Percentiles rank a stretch among this genome's conserved stretches.
phyloP scores from a whole-genome alignment of 2,113 vertebrate genomes.

The Euleptes europaea region DNA sequence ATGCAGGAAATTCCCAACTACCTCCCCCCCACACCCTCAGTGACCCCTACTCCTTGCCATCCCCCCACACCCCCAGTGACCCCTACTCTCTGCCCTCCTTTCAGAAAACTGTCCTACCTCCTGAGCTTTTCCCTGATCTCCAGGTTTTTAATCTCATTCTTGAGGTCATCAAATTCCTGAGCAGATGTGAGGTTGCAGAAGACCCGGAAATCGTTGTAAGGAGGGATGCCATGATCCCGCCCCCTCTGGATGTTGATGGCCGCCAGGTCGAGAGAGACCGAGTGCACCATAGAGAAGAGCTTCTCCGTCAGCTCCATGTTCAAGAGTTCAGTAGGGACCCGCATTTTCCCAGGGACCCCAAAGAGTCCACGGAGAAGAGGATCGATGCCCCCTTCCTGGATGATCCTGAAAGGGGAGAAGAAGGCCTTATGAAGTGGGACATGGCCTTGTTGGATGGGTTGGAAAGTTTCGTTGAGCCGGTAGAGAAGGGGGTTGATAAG shows the following conservation, averaged over 20 bases:
- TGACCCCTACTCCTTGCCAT: no score
- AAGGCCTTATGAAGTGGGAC: slow-evolving; percentile 75
- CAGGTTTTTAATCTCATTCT: slow-evolving; percentile 75
- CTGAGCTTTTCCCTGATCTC: slow-evolving; percentile 77
- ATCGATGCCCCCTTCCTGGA: slow-evolving; percentile 73
- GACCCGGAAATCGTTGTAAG: slow-evolving; percentile 76
- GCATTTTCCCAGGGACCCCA: slow-evolving; percentile 74
- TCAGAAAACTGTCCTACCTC: slow-evolving; percentile 57
- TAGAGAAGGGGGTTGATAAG: slow-evolving; percentile 75
- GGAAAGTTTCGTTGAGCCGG: slow-evolving; percentile 70
- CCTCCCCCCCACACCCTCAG: no score
- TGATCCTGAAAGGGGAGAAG: slow-evolving; percentile 76
- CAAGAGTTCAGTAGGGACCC: slow-evolving; percentile 71
- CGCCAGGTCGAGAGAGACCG: slow-evolving; percentile 73
- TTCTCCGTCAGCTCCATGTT: slow-evolving; percentile 77
- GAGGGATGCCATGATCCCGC: slow-evolving; percentile 74
- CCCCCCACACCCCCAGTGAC: no score
- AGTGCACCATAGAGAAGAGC: slow-evolving; percentile 76
- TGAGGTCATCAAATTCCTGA: slow-evolving; percentile 73
- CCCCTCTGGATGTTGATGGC: slow-evolving; percentile 78
- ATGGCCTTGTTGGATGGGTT: slow-evolving; percentile 71
- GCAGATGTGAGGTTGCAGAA: slow-evolving; percentile 76
- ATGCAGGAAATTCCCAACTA: no score
- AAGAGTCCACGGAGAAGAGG: slow-evolving; percentile 74
- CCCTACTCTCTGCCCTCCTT: not conserved